Evolutionary conservation across 2,888 invertebrate species (phyloP), one percentile per base, ranked within the genome.

Genomic region (Seira sanloemensis): DNA sequence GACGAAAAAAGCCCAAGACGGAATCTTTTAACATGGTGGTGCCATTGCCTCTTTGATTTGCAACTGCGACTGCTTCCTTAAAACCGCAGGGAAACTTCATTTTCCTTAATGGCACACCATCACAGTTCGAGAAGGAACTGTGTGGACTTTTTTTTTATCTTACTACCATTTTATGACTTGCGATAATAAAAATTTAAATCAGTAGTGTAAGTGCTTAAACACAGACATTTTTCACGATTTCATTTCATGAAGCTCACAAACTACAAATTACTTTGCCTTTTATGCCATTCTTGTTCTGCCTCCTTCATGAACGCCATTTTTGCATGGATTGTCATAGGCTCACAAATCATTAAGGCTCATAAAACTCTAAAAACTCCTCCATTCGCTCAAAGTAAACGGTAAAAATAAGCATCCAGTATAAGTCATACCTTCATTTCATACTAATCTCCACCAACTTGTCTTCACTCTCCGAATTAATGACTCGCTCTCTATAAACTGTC

Each of bases 401-500:
- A 62, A 19, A 21, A 62, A 16, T 9, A 9, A 58, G 18, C 58
- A 62, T 62, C 62, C 62, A 62, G 62, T 54, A 73, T 37, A 9
- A 66, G n/a, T n/a, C 75, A 75, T 75, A 75, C 75, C 75, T 75
- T 21, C 58, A 50, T 37, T 7, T 37, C 5, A 23, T 12, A 68
- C 73, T 79, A 62, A 72, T 73, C 73, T 72, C 68, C 77, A 68
- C 73, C 54, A 83, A 83, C 73, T 76, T 73, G 76, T 77, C 77
- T 73, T 83, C 78, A 78, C 83, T 62, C 46, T 78, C 21, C 21
- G 66, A 77, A 77, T 77, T 77, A 77, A 77, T 67, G 76, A 72
- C 76, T 82, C 82, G n/a, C n/a, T 82, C 77, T 77, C 62, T 62
- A 62, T 62, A 82, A 82, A 76, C 82, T 82, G 82, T 82, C 82